A percentile compares a stretch with the other conserved stretches of the same genome.
Evolutionary conservation across 2,888 invertebrate species (phyloP).

Genomic region (Polia nebulosa): DNA sequence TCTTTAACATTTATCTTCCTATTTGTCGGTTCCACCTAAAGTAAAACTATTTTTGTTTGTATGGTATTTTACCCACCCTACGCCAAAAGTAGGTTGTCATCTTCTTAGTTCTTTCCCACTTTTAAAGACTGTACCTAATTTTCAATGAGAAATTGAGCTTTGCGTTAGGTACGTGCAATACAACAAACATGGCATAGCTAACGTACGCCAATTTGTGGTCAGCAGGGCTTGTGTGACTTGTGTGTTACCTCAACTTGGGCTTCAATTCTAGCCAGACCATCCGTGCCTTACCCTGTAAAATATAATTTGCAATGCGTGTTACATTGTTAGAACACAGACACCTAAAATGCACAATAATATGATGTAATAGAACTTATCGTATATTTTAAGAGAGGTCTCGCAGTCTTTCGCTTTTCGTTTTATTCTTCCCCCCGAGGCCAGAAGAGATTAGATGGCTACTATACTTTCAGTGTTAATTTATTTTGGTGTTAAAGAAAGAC

Average conservation of each 20-base stretch:
- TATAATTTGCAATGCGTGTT: not conserved
- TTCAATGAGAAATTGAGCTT: not conserved
- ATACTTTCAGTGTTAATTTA: constrained; percentile 63
- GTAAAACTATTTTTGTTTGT: not conserved
- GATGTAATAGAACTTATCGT: not conserved
- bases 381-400: constrained; percentile 3
- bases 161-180: not conserved
- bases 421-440: constrained; percentile 34
- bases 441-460: constrained; percentile 52
- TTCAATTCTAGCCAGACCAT: constrained; percentile 13
- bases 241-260: constrained; percentile 26
- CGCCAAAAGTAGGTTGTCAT: too few species aligned
- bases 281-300: not conserved
- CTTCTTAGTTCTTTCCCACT: not conserved
- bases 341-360: not conserved
- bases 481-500: constrained; percentile 64
- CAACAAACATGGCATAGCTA: constrained; percentile 4
- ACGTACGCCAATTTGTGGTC: constrained; percentile 30
- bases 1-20: not conserved
- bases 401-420: constrained; percentile 26
- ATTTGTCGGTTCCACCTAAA: not conserved
- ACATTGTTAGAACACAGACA: not conserved
- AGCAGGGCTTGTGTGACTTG: constrained; percentile 22
- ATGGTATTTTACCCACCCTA: too few species aligned
- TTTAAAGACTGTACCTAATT: not conserved